Evolutionary conservation across 2,888 invertebrate species (phyloP), one percentile per base, ranked within the genome.

Genomic region (Bugula neritina): DNA sequence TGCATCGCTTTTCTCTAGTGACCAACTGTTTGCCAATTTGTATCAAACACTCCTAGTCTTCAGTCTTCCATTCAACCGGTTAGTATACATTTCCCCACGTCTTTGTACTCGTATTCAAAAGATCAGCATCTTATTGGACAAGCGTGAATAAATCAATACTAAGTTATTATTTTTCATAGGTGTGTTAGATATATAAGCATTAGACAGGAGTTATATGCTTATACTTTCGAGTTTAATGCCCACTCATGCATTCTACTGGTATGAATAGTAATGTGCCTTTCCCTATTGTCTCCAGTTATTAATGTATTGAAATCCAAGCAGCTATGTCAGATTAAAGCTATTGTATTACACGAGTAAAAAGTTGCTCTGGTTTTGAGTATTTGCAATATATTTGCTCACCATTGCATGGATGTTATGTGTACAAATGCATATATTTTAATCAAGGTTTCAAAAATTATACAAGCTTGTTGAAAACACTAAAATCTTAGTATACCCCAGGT

Each of bases 21-120:
- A n/a, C n/a, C n/a, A n/a, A n/a, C n/a, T n/a, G n/a, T n/a, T n/a
- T n/a, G n/a, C n/a, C n/a, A n/a, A 23, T 23, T 25, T 13, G 55
- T n/a, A 23, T 13, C 25, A 25, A 13, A 63, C 63, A 31, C 63
- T 31, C 63, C 21, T 63, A 43, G 17, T 10, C 31, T 63, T 63
- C 27, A 63, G 27, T 27, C 27, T 13, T 5, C 63, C 10, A 63
- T 63, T 63, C 63, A 63, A 63, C 63, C 63, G 63, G 63, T 63
- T 63, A n/a, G 31, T n/a, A 10, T 63, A 43, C 10, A 5, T 43
- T 17, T 10, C 17, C 17, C 43, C 5, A 13, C n/a, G 3, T 63
- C 31, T 25, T 31, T 63, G 13, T 63, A 25, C 31, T 63, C 10
- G 31, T n/a, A 29, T 27, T 63, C 63, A 17, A 63, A 63, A 10